Evolutionary conservation across 2,797 vertebrate genomes (phyloP).

Genomic region (Cuniculus paca): DNA sequence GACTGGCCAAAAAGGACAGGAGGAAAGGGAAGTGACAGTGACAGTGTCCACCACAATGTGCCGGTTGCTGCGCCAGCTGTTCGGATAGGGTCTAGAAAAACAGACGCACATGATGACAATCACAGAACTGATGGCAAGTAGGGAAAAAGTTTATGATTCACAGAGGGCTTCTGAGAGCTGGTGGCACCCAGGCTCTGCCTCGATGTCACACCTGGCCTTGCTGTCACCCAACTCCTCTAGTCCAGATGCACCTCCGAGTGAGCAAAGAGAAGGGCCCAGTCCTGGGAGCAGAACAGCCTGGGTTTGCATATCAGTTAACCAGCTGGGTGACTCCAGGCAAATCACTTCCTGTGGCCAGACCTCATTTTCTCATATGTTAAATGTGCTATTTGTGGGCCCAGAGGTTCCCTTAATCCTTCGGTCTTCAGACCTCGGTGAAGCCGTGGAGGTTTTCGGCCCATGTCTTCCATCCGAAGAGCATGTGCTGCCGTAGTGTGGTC

Average conservation of each 20-base stretch:
- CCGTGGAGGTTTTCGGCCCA: neutral
- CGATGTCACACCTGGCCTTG: neutral
- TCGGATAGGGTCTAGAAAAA: neutral
- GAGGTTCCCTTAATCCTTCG: neutral
- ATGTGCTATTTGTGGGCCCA: neutral
- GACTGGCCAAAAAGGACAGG: neutral
- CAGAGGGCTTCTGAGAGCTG: neutral
- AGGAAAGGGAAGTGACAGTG: neutral
- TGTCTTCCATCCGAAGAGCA: neutral
- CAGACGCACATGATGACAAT: neutral
- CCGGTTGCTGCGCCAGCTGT: neutral
- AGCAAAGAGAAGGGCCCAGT: neutral
- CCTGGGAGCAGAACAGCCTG: neutral
- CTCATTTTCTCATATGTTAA: neutral
- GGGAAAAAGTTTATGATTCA: neutral
- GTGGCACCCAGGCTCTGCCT: neutral
- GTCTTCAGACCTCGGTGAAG: neutral
- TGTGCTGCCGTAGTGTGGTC: neutral
- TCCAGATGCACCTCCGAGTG: neutral
- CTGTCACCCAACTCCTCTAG: neutral
- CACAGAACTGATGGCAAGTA: neutral
- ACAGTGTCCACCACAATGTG: too few relatives aligned
- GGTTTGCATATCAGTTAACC: neutral
- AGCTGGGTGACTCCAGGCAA: neutral
- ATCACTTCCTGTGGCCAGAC: neutral